A percentile compares a stretch with the other conserved stretches of the same genome.
phyloP scores from a whole-genome alignment of 2,797 vertebrate genomes.

The Sebastes dallii region DNA sequence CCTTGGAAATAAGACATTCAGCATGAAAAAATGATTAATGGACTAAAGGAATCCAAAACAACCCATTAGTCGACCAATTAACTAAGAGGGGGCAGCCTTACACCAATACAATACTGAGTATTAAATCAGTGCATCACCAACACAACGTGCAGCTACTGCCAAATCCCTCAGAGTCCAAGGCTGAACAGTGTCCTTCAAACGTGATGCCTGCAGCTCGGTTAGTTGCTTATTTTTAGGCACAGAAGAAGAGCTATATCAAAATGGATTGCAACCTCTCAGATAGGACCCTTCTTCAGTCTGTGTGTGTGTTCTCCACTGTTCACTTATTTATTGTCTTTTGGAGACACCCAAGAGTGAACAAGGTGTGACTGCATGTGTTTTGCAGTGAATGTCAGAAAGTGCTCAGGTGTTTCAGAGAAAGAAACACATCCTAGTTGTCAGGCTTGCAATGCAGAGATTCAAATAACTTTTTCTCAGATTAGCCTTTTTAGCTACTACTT shows the following conservation, averaged over 20 bases:
- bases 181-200: conserved; percentile 26
- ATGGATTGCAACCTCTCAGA: conserved; percentile 54
- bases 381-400: conserved; percentile 31
- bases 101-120: background rate
- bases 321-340: conserved; percentile 53
- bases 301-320: conserved; percentile 27
- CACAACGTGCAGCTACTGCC: background rate
- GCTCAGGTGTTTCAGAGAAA: background rate
- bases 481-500: background rate
- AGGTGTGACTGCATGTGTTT: conserved; percentile 30
- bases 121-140: background rate
- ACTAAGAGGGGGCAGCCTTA: too few species aligned
- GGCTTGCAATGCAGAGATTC: background rate
- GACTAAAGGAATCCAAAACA: too few species aligned
- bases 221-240: conserved; percentile 56
- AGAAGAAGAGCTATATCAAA: conserved; percentile 24
- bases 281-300: conserved; percentile 8
- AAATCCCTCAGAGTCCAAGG: conserved; percentile 9
- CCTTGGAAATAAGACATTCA: too few species aligned
- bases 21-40: too few species aligned
- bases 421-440: background rate
- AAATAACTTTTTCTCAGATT: background rate
- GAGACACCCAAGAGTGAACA: conserved; percentile 21
- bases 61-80: too few species aligned
- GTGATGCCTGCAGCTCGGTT: conserved; percentile 19